Percentiles rank a stretch among this genome's conserved stretches.
phyloP scores from a whole-genome alignment of 1,140 invertebrate genomes.

The Chymomyza costata region DNA sequence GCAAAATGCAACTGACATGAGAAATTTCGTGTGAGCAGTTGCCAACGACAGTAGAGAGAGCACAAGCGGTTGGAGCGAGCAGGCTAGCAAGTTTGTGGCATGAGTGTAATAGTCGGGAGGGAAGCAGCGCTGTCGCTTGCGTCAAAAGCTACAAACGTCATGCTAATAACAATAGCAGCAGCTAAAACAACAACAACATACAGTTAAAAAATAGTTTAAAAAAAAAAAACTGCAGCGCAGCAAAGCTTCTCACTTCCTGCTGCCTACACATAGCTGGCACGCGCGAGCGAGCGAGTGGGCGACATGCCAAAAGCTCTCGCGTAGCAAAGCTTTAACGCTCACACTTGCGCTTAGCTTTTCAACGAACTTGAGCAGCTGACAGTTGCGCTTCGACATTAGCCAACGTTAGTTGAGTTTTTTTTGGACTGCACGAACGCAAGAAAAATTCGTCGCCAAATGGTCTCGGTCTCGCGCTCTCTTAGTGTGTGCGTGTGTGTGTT shows the following conservation, averaged over 20 bases:
- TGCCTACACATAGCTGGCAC: constrained; percentile 22
- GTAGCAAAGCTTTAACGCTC: constrained; percentile 3
- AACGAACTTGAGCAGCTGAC: constrained; percentile 62
- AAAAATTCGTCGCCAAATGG: constrained; percentile 44
- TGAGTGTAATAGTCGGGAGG: constrained; percentile 27
- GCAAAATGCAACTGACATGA: constrained; percentile 61
- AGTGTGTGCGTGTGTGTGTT: constrained; percentile 3
- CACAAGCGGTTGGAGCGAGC: not conserved
- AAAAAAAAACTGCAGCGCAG: constrained; percentile 28
- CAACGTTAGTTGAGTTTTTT: constrained; percentile 60
- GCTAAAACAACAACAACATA: constrained; percentile 14
- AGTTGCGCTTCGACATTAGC: constrained; percentile 69
- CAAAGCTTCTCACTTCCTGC: constrained; percentile 22
- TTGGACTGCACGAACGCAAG: constrained; percentile 49
- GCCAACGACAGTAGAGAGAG: not conserved
- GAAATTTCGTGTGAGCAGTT: constrained; percentile 11
- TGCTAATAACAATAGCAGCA: constrained; percentile 32
- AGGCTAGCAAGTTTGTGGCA: not conserved
- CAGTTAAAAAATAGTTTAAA: constrained; percentile 17
- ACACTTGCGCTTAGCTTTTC: constrained; percentile 26
- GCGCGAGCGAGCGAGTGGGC: constrained; percentile 18
- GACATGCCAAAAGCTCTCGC: constrained; percentile 29
- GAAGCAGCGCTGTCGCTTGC: constrained; percentile 58
- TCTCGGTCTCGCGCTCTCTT: not conserved
- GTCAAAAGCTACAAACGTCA: constrained; percentile 23